A percentile compares a stretch with the other conserved stretches of the same genome.
These are phyloP conservation scores for Bombus turneri DNA, from an alignment of 1,140 invertebrate genomes.

Conservation along the genomic window DNA sequence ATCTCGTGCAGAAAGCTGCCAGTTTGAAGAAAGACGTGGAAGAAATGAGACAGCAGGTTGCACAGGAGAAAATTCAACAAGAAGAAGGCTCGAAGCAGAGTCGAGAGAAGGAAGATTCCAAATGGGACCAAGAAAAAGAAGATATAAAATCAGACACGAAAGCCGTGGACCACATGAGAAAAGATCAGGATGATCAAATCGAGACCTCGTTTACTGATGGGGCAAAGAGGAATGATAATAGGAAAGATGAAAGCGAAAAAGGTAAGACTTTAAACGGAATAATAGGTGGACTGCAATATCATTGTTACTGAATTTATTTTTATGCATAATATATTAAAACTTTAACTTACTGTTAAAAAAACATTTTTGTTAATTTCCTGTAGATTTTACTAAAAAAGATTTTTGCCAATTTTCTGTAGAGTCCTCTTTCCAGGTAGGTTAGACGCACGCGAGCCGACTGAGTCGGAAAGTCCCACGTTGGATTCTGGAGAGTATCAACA, in stretches of 20 bases:
- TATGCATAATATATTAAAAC: background rate
- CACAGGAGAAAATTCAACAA: conserved; percentile 77
- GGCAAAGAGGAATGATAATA: background rate
- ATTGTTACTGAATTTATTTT: too few species aligned
- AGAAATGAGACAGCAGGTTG: conserved; percentile 76
- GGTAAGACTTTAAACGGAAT: conserved; percentile 37
- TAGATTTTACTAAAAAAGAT: background rate
- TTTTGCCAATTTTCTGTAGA: conserved; percentile 51
- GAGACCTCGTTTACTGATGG: background rate
- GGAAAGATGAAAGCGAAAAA: conserved; percentile 16
- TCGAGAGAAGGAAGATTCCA: background rate
- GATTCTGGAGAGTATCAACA: conserved; percentile 56
- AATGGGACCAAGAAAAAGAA: conserved; percentile 57
- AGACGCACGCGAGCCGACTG: conserved; percentile 26
- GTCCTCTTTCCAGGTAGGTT: conserved; percentile 58
- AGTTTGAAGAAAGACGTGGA: conserved; percentile 76
- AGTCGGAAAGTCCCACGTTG: conserved; percentile 42
- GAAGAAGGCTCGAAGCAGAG: conserved; percentile 69
- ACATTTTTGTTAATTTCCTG: background rate
- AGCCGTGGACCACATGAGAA: conserved; percentile 24
- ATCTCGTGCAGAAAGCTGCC: conserved; percentile 71
- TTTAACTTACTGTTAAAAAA: background rate
- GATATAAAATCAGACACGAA: conserved; percentile 49
- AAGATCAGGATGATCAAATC: conserved; percentile 37
- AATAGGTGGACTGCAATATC: background rate